phyloP scores from a whole-genome alignment of 2,113 vertebrate species.

The Macquaria australasica region DNA sequence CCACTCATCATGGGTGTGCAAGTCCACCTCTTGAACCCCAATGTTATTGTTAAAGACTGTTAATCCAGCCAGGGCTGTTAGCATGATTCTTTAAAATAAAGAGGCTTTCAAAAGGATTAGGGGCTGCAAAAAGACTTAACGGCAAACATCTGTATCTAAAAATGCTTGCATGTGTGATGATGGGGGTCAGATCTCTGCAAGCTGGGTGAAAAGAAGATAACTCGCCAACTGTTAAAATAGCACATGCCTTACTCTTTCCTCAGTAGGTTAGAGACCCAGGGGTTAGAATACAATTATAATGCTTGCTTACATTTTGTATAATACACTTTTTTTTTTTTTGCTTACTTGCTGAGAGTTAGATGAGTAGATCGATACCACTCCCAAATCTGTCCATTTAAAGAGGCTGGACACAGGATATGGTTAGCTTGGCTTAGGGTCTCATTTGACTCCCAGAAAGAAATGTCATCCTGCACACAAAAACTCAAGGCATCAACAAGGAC shows the following conservation, averaged over 20 bases:
- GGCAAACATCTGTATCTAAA: conserved; percentile 8
- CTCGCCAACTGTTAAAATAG: neutral
- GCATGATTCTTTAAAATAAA: neutral
- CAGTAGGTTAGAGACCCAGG: neutral
- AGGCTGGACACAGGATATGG: neutral
- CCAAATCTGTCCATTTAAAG: neutral
- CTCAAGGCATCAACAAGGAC: neutral
- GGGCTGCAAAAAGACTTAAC: neutral
- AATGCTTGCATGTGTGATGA: conserved; percentile 16
- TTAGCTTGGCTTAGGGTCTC: neutral
- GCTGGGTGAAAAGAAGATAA: conserved; percentile 3
- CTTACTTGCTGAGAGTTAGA: neutral
- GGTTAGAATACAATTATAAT: neutral
- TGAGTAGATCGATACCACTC: neutral
- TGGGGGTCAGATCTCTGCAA: neutral
- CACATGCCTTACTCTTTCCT: neutral
- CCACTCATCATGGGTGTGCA: conserved; percentile 6
- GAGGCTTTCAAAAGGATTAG: conserved; percentile 1
- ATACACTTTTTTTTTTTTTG: no score
- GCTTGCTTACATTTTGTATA: neutral
- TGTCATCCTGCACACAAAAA: conserved; percentile 7
- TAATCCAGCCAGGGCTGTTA: neutral
- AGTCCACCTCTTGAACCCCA: neutral
- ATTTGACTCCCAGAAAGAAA: neutral
- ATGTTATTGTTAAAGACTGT: conserved; percentile 10